Evolutionary conservation across 2,888 invertebrate genomes (phyloP).

Genomic region (Hirtodrosophila confusa): DNA sequence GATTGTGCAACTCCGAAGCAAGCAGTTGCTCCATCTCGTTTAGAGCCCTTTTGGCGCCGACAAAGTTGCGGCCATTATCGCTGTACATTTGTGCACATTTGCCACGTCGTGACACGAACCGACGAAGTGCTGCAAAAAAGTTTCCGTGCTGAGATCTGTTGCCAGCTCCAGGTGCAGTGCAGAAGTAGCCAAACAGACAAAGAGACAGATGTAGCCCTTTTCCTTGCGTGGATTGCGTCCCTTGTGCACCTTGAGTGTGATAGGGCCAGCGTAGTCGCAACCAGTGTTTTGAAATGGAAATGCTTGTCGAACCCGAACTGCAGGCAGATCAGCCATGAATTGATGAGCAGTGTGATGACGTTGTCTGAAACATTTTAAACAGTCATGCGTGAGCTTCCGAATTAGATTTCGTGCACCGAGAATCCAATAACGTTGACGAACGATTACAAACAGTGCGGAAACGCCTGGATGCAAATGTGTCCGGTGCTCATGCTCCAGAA

Average conservation of each 20-base stretch:
- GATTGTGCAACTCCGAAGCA: too few species aligned
- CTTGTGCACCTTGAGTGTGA: background rate
- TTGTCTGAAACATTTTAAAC: constrained; percentile 18
- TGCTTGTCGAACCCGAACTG: constrained; percentile 16
- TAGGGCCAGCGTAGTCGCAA: constrained; percentile 1
- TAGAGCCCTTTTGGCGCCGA: too few species aligned
- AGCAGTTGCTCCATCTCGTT: too few species aligned
- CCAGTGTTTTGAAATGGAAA: constrained; percentile 19
- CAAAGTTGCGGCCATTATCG: too few species aligned
- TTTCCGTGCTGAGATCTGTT: too few species aligned
- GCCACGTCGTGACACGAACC: too few species aligned
- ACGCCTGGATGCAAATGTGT: constrained; percentile 23
- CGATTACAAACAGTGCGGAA: constrained; percentile 38
- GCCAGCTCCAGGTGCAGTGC: too few species aligned
- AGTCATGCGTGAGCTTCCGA: constrained; percentile 15
- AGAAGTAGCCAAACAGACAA: too few species aligned
- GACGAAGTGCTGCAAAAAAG: too few species aligned
- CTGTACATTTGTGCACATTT: too few species aligned
- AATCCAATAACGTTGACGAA: constrained; percentile 24
- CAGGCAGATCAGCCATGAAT: constrained; percentile 27
- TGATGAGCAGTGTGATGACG: constrained; percentile 13
- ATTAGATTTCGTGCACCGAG: constrained; percentile 35
- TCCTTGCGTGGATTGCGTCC: too few species aligned
- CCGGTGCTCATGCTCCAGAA: constrained; percentile 11
- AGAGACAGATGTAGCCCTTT: too few species aligned